A percentile compares a stretch with the other conserved stretches of the same genome.
Evolutionary conservation across 2,797 vertebrate species (phyloP).

Genomic region (Myiothlypis chrysogaster): DNA sequence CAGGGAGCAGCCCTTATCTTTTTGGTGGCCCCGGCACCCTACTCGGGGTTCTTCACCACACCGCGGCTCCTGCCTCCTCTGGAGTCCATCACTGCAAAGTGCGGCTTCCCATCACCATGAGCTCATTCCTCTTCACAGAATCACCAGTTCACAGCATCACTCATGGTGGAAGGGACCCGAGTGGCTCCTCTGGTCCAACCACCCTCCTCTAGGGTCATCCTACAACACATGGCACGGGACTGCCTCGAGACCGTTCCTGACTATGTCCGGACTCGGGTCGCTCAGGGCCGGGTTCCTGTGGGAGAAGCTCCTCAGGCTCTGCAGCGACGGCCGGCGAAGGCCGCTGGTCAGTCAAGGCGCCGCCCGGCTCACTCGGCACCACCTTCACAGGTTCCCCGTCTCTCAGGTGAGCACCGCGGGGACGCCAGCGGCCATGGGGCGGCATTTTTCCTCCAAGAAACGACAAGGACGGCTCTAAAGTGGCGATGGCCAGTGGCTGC

Average conservation of each 20-base stretch:
- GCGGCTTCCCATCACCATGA: fast-evolving
- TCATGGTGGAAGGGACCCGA: neutral
- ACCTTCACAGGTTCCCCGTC: neutral
- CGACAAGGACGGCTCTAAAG: fast-evolving
- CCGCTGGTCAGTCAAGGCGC: fast-evolving
- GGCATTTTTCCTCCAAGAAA: neutral
- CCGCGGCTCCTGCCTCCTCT: fast-evolving
- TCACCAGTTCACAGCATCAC: neutral
- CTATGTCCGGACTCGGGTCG: fast-evolving
- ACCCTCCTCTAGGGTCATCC: neutral
- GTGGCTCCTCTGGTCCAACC: too few species aligned
- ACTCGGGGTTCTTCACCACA: fast-evolving
- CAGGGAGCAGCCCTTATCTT: neutral
- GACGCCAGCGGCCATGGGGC: fast-evolving
- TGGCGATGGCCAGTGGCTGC: fast-evolving
- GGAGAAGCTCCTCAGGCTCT: fast-evolving
- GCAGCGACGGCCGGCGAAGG: fast-evolving
- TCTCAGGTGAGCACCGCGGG: fast-evolving
- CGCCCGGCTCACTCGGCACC: fast-evolving
- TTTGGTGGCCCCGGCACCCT: fast-evolving
- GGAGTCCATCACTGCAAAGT: neutral
- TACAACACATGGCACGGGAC: neutral
- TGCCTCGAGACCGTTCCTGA: fast-evolving
- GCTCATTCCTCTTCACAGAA: fast-evolving
- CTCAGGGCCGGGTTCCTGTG: fast-evolving